These are phyloP conservation scores for Melinaea marsaeus DNA, from an alignment of 2,888 invertebrate genomes.

Conservation along the genomic window DNA sequence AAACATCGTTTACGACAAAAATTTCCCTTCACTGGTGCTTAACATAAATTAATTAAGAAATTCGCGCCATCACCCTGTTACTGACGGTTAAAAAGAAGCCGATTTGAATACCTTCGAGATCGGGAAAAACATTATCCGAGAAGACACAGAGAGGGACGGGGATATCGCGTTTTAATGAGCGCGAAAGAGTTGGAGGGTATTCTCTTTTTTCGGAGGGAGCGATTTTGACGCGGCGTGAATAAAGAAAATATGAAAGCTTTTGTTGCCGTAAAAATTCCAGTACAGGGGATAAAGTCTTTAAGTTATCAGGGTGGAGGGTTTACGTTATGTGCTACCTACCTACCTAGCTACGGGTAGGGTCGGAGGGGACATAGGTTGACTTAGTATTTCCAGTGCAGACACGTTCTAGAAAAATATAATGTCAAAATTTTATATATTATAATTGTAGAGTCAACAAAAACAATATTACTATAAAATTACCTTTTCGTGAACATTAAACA, in stretches of 20 bases:
- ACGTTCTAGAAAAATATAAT: too few species aligned
- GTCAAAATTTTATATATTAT: too few species aligned
- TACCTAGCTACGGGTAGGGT: constrained; percentile 29
- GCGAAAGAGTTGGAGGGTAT: constrained; percentile 66
- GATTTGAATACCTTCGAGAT: constrained; percentile 60
- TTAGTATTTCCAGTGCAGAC: too few species aligned
- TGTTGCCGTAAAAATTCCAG: constrained; percentile 77
- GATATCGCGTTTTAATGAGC: constrained; percentile 53
- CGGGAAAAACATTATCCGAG: constrained; percentile 69
- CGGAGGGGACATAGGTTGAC: too few species aligned
- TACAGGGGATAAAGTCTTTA: constrained; percentile 76
- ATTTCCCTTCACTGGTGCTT: constrained; percentile 54
- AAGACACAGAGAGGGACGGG: constrained; percentile 55
- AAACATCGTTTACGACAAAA: constrained; percentile 53
- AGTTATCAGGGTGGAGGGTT: constrained; percentile 68
- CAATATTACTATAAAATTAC: neutral
- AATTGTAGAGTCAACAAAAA: neutral
- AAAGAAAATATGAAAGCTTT: constrained; percentile 78
- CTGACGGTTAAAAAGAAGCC: constrained; percentile 61
- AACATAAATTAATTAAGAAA: constrained; percentile 76
- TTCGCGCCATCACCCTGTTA: constrained; percentile 66
- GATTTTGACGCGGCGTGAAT: constrained; percentile 75
- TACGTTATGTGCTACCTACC: constrained; percentile 33
- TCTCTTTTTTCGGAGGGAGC: constrained; percentile 65
- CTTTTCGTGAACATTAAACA: neutral